phyloP scores from a whole-genome alignment of 2,113 vertebrate species.

The Antechinus flavipes region DNA sequence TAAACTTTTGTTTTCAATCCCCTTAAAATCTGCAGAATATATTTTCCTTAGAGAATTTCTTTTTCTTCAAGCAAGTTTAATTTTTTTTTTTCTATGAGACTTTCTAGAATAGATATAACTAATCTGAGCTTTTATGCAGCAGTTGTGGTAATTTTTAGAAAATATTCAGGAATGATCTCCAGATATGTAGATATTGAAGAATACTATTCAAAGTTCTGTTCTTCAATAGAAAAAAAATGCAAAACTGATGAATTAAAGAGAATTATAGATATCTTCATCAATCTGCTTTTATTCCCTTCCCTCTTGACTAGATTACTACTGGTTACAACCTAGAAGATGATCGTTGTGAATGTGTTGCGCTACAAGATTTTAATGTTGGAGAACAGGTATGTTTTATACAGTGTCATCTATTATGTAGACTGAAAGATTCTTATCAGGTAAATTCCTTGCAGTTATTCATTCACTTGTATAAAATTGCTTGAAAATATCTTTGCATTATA shows the following conservation, averaged over 20 bases:
- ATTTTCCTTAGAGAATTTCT: conserved; percentile 28
- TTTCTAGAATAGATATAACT: conserved; percentile 21
- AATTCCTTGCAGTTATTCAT: fast-evolving
- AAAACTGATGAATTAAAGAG: neutral
- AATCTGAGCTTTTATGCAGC: conserved; percentile 1
- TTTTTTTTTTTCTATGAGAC: conserved; percentile 45
- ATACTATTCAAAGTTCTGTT: no score
- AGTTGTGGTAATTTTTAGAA: neutral
- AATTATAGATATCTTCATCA: neutral
- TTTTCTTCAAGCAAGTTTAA: conserved; percentile 33
- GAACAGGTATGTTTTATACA: conserved; percentile 90
- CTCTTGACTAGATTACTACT: conserved; percentile 92
- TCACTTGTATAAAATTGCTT: neutral
- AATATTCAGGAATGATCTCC: neutral
- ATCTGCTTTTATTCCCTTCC: conserved; percentile 43
- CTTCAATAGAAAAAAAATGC: neutral
- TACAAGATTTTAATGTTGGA: conserved; percentile 93
- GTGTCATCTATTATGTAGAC: neutral
- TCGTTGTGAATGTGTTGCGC: conserved; percentile 96
- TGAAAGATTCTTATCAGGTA: neutral
- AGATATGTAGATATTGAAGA: neutral
- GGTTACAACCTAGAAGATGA: conserved; percentile 99
- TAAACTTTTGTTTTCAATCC: conserved; percentile 2
- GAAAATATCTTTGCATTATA: neutral
- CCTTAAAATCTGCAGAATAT: neutral